Conservation (phyloP, 23 tunicate genomes). For the Halocynthia aurantium region DNA sequence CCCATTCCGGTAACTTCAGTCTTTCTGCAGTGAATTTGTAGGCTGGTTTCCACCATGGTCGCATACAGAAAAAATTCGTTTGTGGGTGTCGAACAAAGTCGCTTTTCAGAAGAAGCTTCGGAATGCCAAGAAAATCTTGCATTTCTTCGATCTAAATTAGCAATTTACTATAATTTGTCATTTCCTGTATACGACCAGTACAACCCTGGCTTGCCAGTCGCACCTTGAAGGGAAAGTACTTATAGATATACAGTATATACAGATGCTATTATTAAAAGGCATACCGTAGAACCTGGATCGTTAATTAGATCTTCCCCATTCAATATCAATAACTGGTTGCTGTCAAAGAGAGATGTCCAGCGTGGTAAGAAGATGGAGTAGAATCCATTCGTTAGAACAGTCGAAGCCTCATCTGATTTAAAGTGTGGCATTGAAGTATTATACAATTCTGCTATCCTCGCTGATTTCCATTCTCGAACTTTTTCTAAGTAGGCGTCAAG, state of each 20-base stretch:
- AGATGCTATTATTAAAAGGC: neutral
- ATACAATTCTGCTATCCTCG: neutral
- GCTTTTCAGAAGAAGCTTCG: neutral
- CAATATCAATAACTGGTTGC: neutral
- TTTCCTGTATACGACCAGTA: no score
- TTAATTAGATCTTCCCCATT: constrained; percentile 5
- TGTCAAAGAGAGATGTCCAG: constrained; percentile 6
- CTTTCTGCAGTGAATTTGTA: constrained; percentile 1
- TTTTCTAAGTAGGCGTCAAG: constrained; percentile 22
- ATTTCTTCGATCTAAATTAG: constrained; percentile 3
- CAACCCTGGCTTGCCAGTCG: no score
- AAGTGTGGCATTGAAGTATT: neutral
- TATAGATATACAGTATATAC: neutral
- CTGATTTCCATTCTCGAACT: neutral
- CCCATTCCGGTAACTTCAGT: neutral
- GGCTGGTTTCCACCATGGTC: neutral
- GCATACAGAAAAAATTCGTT: neutral
- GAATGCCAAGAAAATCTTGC: constrained; percentile 19
- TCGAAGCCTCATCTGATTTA: neutral
- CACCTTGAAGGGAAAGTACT: no score
- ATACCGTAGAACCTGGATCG: constrained; percentile 12
- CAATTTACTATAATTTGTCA: no score
- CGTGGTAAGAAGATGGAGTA: constrained; percentile 8
- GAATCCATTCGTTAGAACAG: constrained; percentile 13
- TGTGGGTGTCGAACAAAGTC: constrained; percentile 17